These are phyloP conservation scores for Entosphenus tridentatus DNA, from an alignment of 2,113 vertebrate species.

Conservation along the genomic window DNA sequence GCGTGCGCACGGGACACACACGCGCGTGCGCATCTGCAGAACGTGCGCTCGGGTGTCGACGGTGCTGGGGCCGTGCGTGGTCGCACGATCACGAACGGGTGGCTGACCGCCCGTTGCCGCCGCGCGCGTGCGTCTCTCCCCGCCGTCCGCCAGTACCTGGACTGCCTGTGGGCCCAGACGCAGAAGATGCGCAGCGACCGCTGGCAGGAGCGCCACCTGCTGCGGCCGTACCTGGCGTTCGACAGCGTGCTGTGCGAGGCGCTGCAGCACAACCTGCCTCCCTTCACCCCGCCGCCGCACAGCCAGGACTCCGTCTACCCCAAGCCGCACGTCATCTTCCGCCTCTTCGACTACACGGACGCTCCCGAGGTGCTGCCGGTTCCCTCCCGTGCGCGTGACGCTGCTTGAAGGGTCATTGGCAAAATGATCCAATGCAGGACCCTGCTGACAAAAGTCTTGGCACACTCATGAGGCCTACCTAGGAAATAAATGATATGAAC, in stretches of 20 bases:
- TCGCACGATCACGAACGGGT: too few relatives aligned
- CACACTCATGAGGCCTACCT: too few relatives aligned
- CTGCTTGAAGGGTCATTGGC: too few relatives aligned
- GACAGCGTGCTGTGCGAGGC: constrained; percentile 93
- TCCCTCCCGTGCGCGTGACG: too few relatives aligned
- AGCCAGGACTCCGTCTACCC: constrained; percentile 62
- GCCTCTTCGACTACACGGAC: constrained; percentile 97
- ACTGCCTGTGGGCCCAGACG: constrained; percentile 94
- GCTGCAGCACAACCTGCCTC: constrained; percentile 87
- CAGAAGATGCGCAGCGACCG: constrained; percentile 90
- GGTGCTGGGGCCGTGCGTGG: too few relatives aligned
- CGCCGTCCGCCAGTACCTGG: constrained; percentile 45
- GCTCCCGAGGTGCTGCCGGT: constrained; percentile 48
- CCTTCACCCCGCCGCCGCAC: constrained; percentile 75
- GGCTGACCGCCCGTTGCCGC: too few relatives aligned
- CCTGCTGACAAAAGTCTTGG: too few relatives aligned
- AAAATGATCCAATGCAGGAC: too few relatives aligned
- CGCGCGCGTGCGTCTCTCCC: constrained; percentile 6
- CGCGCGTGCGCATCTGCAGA: too few relatives aligned
- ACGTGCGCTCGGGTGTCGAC: too few relatives aligned
- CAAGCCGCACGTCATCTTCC: constrained; percentile 64
- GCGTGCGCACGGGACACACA: too few relatives aligned
- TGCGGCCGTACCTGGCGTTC: constrained; percentile 83
- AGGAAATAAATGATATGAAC: too few relatives aligned
- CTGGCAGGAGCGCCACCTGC: constrained; percentile 88